A percentile compares a stretch with the other conserved stretches of the same genome.
Evolutionary conservation across 2,113 vertebrate species (phyloP).

Genomic region (Oryzias curvinotus): DNA sequence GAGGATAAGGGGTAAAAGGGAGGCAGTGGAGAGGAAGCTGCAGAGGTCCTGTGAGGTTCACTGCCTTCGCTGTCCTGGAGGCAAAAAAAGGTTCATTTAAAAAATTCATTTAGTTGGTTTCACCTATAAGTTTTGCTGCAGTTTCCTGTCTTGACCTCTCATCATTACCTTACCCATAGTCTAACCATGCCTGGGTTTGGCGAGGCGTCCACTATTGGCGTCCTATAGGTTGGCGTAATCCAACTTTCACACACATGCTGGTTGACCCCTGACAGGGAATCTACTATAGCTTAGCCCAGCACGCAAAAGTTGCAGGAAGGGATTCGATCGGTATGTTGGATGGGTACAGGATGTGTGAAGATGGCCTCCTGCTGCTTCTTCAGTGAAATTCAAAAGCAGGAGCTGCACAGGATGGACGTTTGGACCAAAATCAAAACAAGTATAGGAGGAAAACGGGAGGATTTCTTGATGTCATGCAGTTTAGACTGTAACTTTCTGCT

Average conservation of each 20-base stretch:
- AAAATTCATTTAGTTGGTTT: no score
- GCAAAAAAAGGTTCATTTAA: neutral
- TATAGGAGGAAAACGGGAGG: no score
- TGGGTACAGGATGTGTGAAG: slow-evolving; percentile 29
- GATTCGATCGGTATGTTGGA: slow-evolving; percentile 37
- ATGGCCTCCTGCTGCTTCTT: neutral
- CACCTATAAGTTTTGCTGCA: slow-evolving; percentile 12
- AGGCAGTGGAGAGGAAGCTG: slow-evolving; percentile 4
- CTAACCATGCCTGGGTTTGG: slow-evolving; percentile 27
- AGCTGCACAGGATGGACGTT: no score
- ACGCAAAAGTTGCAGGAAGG: slow-evolving; percentile 38
- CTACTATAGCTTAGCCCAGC: slow-evolving; percentile 45
- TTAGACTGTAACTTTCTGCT: no score
- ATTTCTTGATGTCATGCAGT: no score
- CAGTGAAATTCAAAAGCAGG: no score
- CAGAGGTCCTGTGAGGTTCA: slow-evolving; percentile 1
- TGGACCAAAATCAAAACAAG: no score
- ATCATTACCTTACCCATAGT: slow-evolving; percentile 30
- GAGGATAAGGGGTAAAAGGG: neutral
- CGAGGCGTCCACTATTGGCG: no score
- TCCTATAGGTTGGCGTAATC: slow-evolving; percentile 11
- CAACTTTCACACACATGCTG: slow-evolving; percentile 3
- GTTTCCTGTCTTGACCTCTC: slow-evolving; percentile 19
- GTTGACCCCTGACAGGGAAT: slow-evolving; percentile 24
- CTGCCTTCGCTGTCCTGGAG: neutral